phyloP scores from a whole-genome alignment of 2,113 vertebrate genomes.

The Aldabrachelys gigantea region DNA sequence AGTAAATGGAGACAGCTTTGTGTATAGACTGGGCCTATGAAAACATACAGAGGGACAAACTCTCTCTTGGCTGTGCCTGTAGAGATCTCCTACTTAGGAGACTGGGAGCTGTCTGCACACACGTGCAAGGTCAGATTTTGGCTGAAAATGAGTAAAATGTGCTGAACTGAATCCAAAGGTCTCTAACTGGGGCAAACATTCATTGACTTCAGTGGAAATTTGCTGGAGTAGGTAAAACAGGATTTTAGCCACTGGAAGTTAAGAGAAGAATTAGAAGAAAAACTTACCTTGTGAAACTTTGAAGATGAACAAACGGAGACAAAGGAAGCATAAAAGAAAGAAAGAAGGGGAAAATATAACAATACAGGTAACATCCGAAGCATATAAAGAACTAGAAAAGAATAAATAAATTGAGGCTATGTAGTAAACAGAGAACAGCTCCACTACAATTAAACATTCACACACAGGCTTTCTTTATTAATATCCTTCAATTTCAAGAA shows the following conservation, averaged over 20 bases:
- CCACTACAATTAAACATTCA: conserved; percentile 5
- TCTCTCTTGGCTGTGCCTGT: neutral
- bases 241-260: fast-evolving
- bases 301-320: conserved; percentile 61
- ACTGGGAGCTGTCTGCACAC: neutral
- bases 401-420: conserved; percentile 17
- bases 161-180: neutral
- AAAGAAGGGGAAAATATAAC: conserved; percentile 68
- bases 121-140: neutral
- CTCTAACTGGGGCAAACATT: fast-evolving
- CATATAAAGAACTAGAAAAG: conserved; percentile 32
- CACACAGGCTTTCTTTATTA: neutral
- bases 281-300: conserved; percentile 89
- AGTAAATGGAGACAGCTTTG: neutral
- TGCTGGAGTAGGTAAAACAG: fast-evolving
- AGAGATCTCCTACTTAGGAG: neutral
- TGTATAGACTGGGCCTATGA: neutral
- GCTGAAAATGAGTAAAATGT: fast-evolving
- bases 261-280: conserved; percentile 42
- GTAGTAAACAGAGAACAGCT: conserved; percentile 41
- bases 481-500: neutral
- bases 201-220: fast-evolving
- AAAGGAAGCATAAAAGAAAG: conserved; percentile 72
- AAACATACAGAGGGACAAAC: neutral
- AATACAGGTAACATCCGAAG: conserved; percentile 30